These are phyloP conservation scores for Melieria picta DNA, from an alignment of 2,888 invertebrate genomes.

Conservation along the genomic window DNA sequence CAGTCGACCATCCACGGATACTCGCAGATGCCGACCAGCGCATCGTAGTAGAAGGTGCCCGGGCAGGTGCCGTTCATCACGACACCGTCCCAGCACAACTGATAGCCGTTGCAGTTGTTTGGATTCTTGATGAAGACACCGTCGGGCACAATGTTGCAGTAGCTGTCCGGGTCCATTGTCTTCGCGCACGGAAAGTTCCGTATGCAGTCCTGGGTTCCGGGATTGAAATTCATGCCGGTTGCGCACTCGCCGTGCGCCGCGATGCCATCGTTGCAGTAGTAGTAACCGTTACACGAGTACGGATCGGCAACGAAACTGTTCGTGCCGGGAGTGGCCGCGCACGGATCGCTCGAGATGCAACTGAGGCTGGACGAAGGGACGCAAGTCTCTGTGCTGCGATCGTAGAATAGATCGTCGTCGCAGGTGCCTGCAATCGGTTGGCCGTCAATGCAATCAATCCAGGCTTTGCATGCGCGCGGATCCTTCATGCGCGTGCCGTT, in stretches of 20 bases:
- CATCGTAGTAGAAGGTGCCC: constrained; percentile 50
- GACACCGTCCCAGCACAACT: constrained; percentile 50
- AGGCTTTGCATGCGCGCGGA: constrained; percentile 54
- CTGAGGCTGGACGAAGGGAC: constrained; percentile 43
- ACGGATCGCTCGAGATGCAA: constrained; percentile 57
- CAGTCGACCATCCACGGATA: constrained; percentile 51
- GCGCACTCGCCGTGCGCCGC: constrained; percentile 50
- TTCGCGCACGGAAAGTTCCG: constrained; percentile 48
- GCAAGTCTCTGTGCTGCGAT: constrained; percentile 49
- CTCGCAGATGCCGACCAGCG: constrained; percentile 49
- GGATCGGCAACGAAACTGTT: constrained; percentile 57
- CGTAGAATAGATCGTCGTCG: constrained; percentile 48
- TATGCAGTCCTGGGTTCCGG: constrained; percentile 51
- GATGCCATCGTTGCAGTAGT: constrained; percentile 53
- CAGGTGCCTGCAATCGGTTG: constrained; percentile 51
- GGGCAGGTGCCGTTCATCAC: constrained; percentile 53
- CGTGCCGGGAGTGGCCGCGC: constrained; percentile 42
- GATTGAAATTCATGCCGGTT: constrained; percentile 51
- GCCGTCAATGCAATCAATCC: constrained; percentile 54
- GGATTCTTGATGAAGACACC: constrained; percentile 52
- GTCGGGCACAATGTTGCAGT: constrained; percentile 58
- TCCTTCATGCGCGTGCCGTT: constrained; percentile 57
- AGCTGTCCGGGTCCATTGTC: constrained; percentile 50
- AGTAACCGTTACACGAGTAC: constrained; percentile 56
- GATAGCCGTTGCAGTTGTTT: constrained; percentile 50